Conservation (phyloP, 2,797 vertebrate genomes). For the Chaunax sp. region DNA sequence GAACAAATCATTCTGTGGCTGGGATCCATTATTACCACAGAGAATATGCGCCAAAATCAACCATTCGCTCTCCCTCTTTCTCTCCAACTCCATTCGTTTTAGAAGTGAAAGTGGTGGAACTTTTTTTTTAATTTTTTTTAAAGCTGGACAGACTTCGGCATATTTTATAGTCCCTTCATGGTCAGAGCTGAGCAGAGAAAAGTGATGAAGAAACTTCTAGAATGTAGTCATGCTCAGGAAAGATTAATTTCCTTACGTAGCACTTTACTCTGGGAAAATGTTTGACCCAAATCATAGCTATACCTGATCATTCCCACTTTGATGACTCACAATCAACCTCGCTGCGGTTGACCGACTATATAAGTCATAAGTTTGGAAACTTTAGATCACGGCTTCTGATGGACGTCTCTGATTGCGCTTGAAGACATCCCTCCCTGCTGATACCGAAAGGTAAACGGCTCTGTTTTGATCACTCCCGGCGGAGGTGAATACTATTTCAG, state of each 20-base stretch:
- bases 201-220: conserved; percentile 62
- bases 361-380: conserved; percentile 62
- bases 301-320: conserved; percentile 53
- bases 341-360: conserved; percentile 28
- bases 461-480: conserved; percentile 50
- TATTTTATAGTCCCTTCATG: conserved; percentile 70
- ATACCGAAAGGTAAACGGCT: conserved; percentile 28
- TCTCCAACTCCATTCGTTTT: conserved; percentile 64
- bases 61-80: conserved; percentile 60
- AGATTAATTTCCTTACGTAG: conserved; percentile 52
- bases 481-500: conserved; percentile 49
- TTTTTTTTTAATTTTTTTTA: conserved; percentile 48
- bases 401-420: conserved; percentile 50
- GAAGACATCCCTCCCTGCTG: conserved; percentile 13
- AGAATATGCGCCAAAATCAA: conserved; percentile 76
- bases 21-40: conserved; percentile 79
- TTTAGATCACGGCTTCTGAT: conserved; percentile 54
- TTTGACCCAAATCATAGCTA: conserved; percentile 27
- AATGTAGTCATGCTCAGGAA: conserved; percentile 54
- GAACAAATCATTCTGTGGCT: conserved; percentile 78
- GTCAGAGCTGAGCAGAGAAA: conserved; percentile 48
- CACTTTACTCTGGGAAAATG: conserved; percentile 47
- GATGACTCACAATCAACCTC: conserved; percentile 49
- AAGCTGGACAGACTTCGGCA: conserved; percentile 62
- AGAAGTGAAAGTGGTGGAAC: conserved; percentile 77